Base-by-base conservation (phyloP, 2,888 invertebrate genomes). In the Peribatodes rhomboidaria region DNA sequence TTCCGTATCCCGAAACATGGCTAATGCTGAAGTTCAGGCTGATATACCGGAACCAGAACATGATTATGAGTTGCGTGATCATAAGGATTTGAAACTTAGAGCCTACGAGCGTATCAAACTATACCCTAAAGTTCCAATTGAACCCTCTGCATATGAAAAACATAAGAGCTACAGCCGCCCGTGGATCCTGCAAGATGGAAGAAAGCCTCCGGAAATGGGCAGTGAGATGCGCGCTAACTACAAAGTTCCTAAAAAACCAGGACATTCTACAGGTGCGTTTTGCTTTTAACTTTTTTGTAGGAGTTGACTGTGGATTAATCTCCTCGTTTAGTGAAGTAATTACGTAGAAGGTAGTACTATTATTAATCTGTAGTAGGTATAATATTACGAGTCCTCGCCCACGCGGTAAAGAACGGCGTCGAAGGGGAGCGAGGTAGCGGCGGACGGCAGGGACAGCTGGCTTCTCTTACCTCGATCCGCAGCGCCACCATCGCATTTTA, bases 111-210 rank as follows among this genome's bases (percentile, higher is more conserved):
- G 91, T 31, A 83, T 92, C 53, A 89, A 80, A 50, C 85, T 85
- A 4, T 70, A 90, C 59, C 90, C 92, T 9, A 91, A 92, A 80
- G 87, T 76, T 44, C 92, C 92, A 1, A 72, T 88, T 52, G 93
- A 92, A 76, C 85, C 87, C 9, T 88, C 91, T 27, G 80, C 86
- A 1, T 91, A 92, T 72, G 89, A 88, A 0, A 92, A 83, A 80
- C 85, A 85, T 14, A 88, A 87, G 65, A 86, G 85, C 50, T 91
- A 77, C 54, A 93, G 93, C 65, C 83, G 90, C 27, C 82, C 85
- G 1, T 93, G 93, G 93, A 93, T 93, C 54, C 77, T 93, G 50
- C 90, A 91, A 63, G 93, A 93, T 75, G 92, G 92, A 0, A 85
- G 91, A 1, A 80, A 81, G 66, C 78, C 83, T 31, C 86, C 86